Base-by-base conservation (phyloP, 64 coral and sea anemone species). In the Catalaphyllia jardinei region DNA sequence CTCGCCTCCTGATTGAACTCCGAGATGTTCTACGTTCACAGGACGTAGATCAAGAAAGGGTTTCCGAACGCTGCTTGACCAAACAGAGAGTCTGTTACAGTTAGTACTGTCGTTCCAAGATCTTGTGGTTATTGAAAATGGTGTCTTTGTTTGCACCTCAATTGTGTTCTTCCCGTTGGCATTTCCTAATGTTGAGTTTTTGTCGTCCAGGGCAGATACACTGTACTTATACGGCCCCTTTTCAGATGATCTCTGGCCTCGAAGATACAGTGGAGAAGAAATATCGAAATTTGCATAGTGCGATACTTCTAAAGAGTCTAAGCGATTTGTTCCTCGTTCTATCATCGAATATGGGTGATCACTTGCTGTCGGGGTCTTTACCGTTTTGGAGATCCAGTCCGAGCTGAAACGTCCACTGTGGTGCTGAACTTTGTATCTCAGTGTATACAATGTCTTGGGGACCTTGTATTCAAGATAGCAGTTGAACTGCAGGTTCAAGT, bases 401-500 rank as follows among this genome's bases (percentile, higher is more conserved):
- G 94, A 95, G 27, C 67, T 78, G 77, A 92, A 95, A 1, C 72
- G n/a, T 7, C 94, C 89, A 73, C 69, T 85, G 9, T 73, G 50
- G 30, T 95, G 86, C 16, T 77, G 38, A 30, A 95, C 74, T 49
- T 89, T 60, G 55, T 95, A 95, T 29, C 50, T 67, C 24, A 95
- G 31, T 4, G 49, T 86, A 30, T 95, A 95, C 31, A 95, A 52
- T 8, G 60, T 85, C 62, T 54, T 72, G 10, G 94, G 89, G 29
- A 28, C 29, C 18, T 88, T 50, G 29, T 74, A 73, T 63, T 95
- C 78, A 29, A 95, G 87, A 59, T 83, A 95, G 51, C 94, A 95
- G 78, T 92, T 95, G 33, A 92, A 95, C 22, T 80, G 52, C 17
- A 95, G 72, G 10, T 71, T 83, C 51, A 95, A 75, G 51, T 95